phyloP scores from a whole-genome alignment of 2,797 vertebrate species.

The Rhinichthys osculus region DNA sequence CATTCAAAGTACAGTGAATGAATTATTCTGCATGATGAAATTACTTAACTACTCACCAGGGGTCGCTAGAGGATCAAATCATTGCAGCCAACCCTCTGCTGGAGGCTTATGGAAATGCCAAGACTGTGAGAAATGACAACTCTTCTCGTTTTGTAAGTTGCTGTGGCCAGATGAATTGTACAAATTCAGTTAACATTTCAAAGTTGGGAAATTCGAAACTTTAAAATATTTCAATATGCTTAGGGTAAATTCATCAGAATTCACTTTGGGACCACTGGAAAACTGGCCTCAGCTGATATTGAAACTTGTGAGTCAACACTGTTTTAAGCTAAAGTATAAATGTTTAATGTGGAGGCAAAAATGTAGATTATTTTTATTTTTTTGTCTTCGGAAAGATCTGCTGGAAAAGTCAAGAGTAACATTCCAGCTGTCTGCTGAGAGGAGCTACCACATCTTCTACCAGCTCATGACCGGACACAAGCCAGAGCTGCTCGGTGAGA shows the following conservation, averaged over 20 bases:
- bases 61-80: slow-evolving; percentile 85
- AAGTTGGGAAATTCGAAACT: not conserved
- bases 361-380: no score
- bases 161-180: not conserved
- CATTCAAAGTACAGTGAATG: not conserved
- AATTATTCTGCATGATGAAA: not conserved
- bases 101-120: slow-evolving; percentile 82
- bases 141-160: slow-evolving; percentile 85
- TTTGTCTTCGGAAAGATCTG: slow-evolving; percentile 69
- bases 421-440: slow-evolving; percentile 83
- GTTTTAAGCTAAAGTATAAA: not conserved
- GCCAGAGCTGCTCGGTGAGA: slow-evolving; percentile 77
- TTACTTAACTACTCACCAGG: slow-evolving; percentile 64
- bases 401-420: slow-evolving; percentile 84
- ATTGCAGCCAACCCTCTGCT: slow-evolving; percentile 84
- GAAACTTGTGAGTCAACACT: slow-evolving; percentile 38
- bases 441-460: slow-evolving; percentile 85
- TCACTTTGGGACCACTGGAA: slow-evolving; percentile 42
- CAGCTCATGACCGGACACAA: slow-evolving; percentile 82
- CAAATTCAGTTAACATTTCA: not conserved
- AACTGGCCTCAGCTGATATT: slow-evolving; percentile 51
- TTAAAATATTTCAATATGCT: not conserved
- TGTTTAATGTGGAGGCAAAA: not conserved
- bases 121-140: slow-evolving; percentile 80
- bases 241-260: slow-evolving; percentile 54